Conservation (phyloP, 1,140 invertebrate species). For the Patella vulgata region DNA sequence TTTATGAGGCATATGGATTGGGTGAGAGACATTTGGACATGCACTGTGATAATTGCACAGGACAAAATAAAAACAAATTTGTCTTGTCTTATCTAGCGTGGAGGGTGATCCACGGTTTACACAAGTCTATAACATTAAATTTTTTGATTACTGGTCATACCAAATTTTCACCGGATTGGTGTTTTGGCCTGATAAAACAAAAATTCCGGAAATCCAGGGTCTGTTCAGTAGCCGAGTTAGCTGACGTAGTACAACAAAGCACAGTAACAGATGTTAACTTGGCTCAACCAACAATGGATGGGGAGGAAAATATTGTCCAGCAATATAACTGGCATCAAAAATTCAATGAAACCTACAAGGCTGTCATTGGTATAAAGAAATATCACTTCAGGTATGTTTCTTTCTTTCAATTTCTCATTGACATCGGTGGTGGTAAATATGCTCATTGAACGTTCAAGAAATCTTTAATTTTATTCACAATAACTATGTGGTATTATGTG, state of each 20-base stretch:
- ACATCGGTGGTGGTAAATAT: too few relatives aligned
- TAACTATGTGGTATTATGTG: too few relatives aligned
- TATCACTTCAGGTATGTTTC: conserved; percentile 22
- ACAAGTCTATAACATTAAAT: conserved; percentile 21
- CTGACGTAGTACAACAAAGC: conserved; percentile 13
- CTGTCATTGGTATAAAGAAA: conserved; percentile 25
- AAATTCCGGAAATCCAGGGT: conserved; percentile 22
- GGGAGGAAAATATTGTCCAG: conserved; percentile 17
- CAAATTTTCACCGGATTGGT: conserved; percentile 49
- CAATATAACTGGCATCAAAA: conserved; percentile 29
- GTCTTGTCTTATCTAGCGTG: conserved; percentile 43
- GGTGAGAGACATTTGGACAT: conserved; percentile 31
- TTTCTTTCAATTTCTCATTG: too few relatives aligned
- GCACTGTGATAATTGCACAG: conserved; percentile 39
- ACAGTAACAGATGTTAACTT: conserved; percentile 29
- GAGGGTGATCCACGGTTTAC: conserved; percentile 26
- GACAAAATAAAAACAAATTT: conserved; percentile 46
- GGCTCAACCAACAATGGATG: conserved; percentile 24
- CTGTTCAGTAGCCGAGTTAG: conserved; percentile 25
- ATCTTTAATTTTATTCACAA: too few relatives aligned
- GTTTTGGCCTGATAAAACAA: conserved; percentile 44
- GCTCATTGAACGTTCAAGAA: too few relatives aligned
- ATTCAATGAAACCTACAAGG: conserved; percentile 23
- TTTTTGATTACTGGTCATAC: conserved; percentile 45
- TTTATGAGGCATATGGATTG: conserved; percentile 37